Conservation (phyloP, 2,797 vertebrate species). For the Bradypodion pumilum region DNA sequence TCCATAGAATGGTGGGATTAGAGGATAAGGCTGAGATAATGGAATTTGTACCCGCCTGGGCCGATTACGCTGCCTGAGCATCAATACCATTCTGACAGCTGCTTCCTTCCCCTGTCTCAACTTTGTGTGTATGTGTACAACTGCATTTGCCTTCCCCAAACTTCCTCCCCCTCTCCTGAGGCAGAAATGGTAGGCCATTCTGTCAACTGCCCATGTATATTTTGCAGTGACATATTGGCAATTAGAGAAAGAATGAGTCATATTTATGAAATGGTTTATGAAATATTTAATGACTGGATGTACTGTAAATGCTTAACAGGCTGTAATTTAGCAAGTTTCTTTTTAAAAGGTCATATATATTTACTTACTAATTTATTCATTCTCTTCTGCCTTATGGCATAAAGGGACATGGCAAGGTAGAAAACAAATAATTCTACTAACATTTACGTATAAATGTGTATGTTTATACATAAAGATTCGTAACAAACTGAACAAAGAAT, state of each 20-base stretch:
- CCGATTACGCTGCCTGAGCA: slow-evolving; percentile 56
- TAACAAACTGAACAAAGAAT: no score
- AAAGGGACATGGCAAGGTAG: not conserved
- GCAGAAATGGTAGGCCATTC: slow-evolving; percentile 59
- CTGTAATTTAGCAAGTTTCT: slow-evolving; percentile 27
- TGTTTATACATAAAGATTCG: not conserved
- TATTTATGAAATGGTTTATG: slow-evolving; percentile 59
- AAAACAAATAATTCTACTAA: not conserved
- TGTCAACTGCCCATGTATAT: slow-evolving; percentile 53
- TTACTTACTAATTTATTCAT: not conserved
- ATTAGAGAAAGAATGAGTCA: slow-evolving; percentile 67
- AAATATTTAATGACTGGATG: slow-evolving; percentile 56
- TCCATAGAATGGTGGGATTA: slow-evolving; percentile 65
- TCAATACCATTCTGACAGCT: slow-evolving; percentile 66
- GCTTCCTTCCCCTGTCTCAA: slow-evolving; percentile 41
- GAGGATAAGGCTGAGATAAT: slow-evolving; percentile 66
- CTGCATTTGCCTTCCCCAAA: not conserved
- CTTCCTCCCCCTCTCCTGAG: not conserved
- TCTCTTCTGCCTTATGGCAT: not conserved
- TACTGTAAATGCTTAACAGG: slow-evolving; percentile 33
- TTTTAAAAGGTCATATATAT: not conserved
- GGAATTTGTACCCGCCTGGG: slow-evolving; percentile 65
- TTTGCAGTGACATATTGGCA: slow-evolving; percentile 64
- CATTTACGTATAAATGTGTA: not conserved
- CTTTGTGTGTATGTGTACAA: not conserved